Conservation (phyloP, 1,140 invertebrate species). For the Sitobion miscanthi region DNA sequence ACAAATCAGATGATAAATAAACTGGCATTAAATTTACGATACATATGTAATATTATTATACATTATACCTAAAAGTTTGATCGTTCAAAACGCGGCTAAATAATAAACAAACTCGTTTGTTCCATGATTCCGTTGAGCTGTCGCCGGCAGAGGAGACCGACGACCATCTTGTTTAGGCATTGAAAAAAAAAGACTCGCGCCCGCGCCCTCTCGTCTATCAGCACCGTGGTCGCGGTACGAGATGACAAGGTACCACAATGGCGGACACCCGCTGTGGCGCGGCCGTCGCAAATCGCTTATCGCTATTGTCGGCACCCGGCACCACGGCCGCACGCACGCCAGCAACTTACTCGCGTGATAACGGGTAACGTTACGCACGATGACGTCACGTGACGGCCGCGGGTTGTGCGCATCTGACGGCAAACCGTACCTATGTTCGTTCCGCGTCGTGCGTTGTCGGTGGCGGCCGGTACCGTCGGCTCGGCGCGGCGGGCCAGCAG, state of each 20-base stretch:
- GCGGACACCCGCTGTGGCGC: too few relatives aligned
- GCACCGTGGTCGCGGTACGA: not conserved
- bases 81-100: not conserved
- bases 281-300: not conserved
- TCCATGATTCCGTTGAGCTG: slow-evolving; percentile 23
- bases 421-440: not conserved
- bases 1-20: too few relatives aligned
- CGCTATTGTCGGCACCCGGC: not conserved
- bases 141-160: not conserved
- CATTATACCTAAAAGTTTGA: not conserved
- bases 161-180: slow-evolving; percentile 51
- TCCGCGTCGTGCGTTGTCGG: slow-evolving; percentile 12
- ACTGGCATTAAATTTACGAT: not conserved
- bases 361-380: not conserved
- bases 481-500: not conserved
- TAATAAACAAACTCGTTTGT: slow-evolving; percentile 52
- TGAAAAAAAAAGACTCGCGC: not conserved
- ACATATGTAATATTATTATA: not conserved
- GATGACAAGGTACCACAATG: not conserved
- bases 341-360: not conserved
- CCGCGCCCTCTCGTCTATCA: slow-evolving; percentile 31
- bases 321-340: not conserved
- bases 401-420: not conserved
- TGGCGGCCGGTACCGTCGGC: slow-evolving; percentile 33
- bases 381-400: not conserved